These are phyloP conservation scores for Phengaris alcon DNA, from an alignment of 2,888 invertebrate genomes.

Conservation along the genomic window DNA sequence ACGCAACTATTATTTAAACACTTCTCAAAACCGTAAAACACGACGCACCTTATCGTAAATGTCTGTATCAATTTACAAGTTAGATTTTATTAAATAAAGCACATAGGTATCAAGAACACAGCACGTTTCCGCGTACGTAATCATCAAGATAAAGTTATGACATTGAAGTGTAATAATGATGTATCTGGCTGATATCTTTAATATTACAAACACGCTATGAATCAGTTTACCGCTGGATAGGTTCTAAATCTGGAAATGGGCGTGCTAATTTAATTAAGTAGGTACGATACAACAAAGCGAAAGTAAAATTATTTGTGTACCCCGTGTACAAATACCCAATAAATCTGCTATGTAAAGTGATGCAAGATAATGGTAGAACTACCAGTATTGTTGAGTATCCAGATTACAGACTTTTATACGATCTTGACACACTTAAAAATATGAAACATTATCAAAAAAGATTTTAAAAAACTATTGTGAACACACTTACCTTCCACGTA, in stretches of 20 bases:
- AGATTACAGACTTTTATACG: slow-evolving; percentile 8
- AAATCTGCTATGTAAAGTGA: slow-evolving; percentile 30
- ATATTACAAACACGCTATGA: slow-evolving; percentile 18
- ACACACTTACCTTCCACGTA: slow-evolving; percentile 26
- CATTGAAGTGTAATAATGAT: slow-evolving; percentile 51
- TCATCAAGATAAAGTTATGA: slow-evolving; percentile 61
- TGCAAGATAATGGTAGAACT: slow-evolving; percentile 51
- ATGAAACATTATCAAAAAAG: background rate
- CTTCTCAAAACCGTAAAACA: background rate
- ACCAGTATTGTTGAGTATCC: slow-evolving; percentile 46
- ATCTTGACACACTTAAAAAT: background rate
- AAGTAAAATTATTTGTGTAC: background rate
- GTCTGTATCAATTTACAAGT: slow-evolving; percentile 26
- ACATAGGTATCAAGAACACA: slow-evolving; percentile 30
- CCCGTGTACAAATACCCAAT: background rate
- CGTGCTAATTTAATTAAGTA: background rate
- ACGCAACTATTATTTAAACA: background rate
- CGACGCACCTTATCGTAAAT: slow-evolving; percentile 4
- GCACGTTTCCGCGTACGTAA: slow-evolving; percentile 67
- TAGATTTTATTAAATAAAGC: slow-evolving; percentile 33
- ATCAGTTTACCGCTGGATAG: background rate
- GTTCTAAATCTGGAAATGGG: background rate
- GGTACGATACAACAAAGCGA: background rate
- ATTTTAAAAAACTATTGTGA: background rate
- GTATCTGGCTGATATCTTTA: slow-evolving; percentile 1